Evolutionary conservation across 2,797 vertebrate genomes (phyloP).

Genomic region (Lepus townsendii): DNA sequence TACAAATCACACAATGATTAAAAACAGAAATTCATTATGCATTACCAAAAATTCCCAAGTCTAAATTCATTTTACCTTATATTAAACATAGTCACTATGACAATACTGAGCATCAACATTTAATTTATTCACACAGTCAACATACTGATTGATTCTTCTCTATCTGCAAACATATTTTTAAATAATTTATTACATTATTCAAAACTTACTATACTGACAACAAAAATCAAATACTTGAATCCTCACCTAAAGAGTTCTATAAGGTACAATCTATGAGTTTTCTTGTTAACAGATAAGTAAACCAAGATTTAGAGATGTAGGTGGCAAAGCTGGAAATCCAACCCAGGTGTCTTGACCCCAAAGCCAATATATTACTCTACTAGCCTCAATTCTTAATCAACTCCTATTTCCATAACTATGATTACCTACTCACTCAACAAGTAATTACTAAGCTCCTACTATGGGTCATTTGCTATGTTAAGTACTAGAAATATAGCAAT

Average conservation of each 20-base stretch:
- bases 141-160: background rate
- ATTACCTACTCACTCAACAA: slow-evolving; percentile 25
- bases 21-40: slow-evolving; percentile 15
- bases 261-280: slow-evolving; percentile 40
- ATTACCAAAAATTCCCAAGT: slow-evolving; percentile 63
- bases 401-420: slow-evolving; percentile 56
- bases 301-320: slow-evolving; percentile 58
- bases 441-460: slow-evolving; percentile 28
- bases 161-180: slow-evolving; percentile 57
- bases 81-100: background rate
- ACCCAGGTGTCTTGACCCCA: slow-evolving; percentile 26
- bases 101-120: slow-evolving; percentile 49
- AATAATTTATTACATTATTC: slow-evolving; percentile 59
- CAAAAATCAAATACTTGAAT: background rate
- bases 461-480: slow-evolving; percentile 35
- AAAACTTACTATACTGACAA: slow-evolving; percentile 31
- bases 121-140: slow-evolving; percentile 63
- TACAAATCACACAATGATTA: background rate
- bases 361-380: background rate
- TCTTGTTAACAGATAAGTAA: slow-evolving; percentile 63
- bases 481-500: background rate
- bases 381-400: slow-evolving; percentile 26
- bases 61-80: slow-evolving; percentile 48
- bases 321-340: slow-evolving; percentile 17
- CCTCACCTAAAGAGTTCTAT: slow-evolving; percentile 29